Conservation (phyloP, 2,888 invertebrate species). For the Andrena hattorfiana region DNA sequence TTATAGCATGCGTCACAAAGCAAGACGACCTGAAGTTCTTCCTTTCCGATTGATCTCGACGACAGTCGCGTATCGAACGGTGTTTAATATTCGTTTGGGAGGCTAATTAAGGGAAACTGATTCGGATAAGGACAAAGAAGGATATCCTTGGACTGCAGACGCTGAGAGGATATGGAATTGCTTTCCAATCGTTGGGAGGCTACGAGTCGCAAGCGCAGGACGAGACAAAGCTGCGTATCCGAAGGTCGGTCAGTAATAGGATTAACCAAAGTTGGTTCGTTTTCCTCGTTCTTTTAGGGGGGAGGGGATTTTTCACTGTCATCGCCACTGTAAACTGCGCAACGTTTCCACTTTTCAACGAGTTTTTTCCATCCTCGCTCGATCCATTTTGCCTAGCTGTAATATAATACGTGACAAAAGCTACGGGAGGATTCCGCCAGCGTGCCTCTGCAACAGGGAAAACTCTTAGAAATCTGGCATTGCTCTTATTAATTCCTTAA, state of each 20-base stretch:
- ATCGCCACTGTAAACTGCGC: background rate
- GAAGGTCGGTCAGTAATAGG: background rate
- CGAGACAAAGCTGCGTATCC: background rate
- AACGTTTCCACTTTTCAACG: background rate
- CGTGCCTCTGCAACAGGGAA: background rate
- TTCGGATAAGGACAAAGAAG: background rate
- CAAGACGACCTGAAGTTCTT: background rate
- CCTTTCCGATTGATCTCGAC: background rate
- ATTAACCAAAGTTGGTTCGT: background rate
- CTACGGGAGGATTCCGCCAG: background rate
- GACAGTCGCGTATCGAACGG: constrained; percentile 12
- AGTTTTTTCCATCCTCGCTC: background rate
- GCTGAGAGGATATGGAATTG: background rate
- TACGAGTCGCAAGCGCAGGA: constrained; percentile 3
- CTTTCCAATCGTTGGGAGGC: constrained; percentile 1
- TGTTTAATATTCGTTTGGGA: constrained; percentile 33
- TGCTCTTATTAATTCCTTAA: background rate
- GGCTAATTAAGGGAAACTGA: background rate
- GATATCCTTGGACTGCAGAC: constrained; percentile 5
- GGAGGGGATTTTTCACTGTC: background rate
- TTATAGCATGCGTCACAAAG: constrained; percentile 30
- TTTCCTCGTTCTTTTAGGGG: background rate
- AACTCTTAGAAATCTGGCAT: background rate
- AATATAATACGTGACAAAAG: background rate
- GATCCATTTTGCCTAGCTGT: background rate